A percentile compares a stretch with the other conserved stretches of the same genome.
Conservation (phyloP, 2,113 vertebrate species). For the human region GRCh38 chr3:12457001-12457500, state of each 20-base stretch:
- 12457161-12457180: neutral
- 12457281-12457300: neutral
- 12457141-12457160: neutral
- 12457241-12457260: neutral
- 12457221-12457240: neutral
- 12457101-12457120: neutral
- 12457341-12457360: neutral
- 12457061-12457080: neutral
- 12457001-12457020: neutral
- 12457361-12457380: neutral
- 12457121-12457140: neutral
- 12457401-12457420: too few relatives aligned
- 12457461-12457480: too few relatives aligned
- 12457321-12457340: rapidly evolving
- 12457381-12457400: too few relatives aligned
- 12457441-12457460: too few relatives aligned
- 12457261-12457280: neutral
- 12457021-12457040: neutral
- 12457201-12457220: neutral
- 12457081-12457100: neutral
- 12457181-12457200: neutral
- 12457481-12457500: too few relatives aligned
- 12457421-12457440: too few relatives aligned
- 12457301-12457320: neutral
- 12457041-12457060: neutral